Conservation (phyloP, 2,888 invertebrate genomes). For the Eledone cirrhosa region DNA sequence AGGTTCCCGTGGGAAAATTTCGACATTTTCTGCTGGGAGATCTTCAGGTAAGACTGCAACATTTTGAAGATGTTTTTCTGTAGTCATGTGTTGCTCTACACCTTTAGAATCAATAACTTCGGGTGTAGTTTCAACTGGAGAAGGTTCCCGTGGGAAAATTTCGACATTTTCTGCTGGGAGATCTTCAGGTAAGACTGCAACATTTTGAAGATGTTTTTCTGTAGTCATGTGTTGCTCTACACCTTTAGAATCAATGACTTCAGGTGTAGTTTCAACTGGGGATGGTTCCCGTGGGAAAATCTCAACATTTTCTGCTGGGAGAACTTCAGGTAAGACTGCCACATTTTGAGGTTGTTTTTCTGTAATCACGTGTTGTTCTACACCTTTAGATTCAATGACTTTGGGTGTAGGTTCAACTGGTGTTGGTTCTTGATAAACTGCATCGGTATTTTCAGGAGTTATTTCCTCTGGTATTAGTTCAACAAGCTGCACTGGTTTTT, state of each 20-base stretch:
- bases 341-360: neutral
- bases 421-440: neutral
- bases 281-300: neutral
- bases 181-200: constrained; percentile 4
- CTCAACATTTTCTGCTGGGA: neutral
- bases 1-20: constrained; percentile 7
- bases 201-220: constrained; percentile 20
- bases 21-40: neutral
- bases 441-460: constrained; percentile 3
- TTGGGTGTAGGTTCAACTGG: constrained; percentile 4
- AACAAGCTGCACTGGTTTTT: neutral
- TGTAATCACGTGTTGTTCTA: neutral
- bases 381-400: neutral
- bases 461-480: constrained; percentile 4
- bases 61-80: neutral
- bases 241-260: neutral
- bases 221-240: neutral
- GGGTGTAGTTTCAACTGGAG: constrained; percentile 11
- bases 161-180: neutral
- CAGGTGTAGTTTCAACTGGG: constrained; percentile 2
- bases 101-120: constrained; percentile 13
- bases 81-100: neutral
- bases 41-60: neutral
- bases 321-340: neutral
- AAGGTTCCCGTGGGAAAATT: neutral